A percentile compares a stretch with the other conserved stretches of the same genome.
phyloP scores from a whole-genome alignment of 2,888 invertebrate species.

The Macropis europaea region DNA sequence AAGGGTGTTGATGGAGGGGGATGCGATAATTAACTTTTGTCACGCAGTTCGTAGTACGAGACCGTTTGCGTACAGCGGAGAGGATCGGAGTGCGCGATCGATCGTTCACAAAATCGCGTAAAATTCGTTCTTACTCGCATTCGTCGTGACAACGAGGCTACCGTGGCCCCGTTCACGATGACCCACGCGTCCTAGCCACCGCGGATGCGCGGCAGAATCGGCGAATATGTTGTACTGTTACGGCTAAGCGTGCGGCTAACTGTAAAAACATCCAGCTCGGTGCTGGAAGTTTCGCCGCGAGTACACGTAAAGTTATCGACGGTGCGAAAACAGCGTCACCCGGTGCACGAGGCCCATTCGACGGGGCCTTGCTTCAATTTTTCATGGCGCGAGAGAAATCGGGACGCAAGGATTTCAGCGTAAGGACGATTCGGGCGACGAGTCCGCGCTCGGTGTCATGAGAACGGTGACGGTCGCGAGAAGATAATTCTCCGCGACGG shows the following conservation, averaged over 20 bases:
- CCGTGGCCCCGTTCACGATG: conserved; percentile 7
- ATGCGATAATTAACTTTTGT: background rate
- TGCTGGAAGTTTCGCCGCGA: conserved; percentile 5
- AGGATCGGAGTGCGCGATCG: no score
- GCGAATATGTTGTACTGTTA: conserved; percentile 70
- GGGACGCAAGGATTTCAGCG: no score
- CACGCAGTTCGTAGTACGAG: no score
- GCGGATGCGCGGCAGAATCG: conserved; percentile 4
- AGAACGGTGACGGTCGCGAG: background rate
- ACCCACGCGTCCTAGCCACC: conserved; percentile 1
- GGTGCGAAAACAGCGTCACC: conserved; percentile 56
- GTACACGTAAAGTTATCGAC: conserved; percentile 56
- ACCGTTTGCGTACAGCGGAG: no score
- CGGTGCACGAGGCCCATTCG: conserved; percentile 57
- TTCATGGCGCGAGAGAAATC: no score
- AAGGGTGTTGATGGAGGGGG: no score
- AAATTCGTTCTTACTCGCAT: no score
- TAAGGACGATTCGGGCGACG: no score
- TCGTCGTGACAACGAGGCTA: conserved; percentile 31
- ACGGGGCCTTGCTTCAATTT: background rate
- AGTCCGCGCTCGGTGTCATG: background rate
- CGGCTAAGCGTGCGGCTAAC: conserved; percentile 65
- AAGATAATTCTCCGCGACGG: no score
- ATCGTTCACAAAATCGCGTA: no score
- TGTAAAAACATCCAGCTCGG: conserved; percentile 65